Percentiles rank a stretch among this genome's conserved stretches.
Conservation (phyloP, 2,888 invertebrate species). For the Ormyrus pomaceus region DNA sequence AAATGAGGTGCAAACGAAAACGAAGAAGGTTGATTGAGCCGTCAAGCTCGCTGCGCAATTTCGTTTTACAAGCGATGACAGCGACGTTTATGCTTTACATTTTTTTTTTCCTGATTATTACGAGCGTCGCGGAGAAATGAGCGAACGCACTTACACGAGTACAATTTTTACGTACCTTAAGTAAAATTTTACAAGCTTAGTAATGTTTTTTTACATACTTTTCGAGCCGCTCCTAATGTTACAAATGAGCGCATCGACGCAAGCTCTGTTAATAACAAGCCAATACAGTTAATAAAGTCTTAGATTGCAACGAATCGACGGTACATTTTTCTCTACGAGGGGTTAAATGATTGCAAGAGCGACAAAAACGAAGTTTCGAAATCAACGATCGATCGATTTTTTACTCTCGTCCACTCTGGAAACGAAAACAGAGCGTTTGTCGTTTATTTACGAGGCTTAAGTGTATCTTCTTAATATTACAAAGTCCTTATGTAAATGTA, state of each 20-base stretch:
- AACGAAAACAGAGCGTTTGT: not conserved
- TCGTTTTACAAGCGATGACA: not conserved
- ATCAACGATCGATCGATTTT: not conserved
- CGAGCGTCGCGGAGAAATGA: not conserved
- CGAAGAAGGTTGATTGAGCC: not conserved
- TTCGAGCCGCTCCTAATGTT: constrained; percentile 13
- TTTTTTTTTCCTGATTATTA: not conserved
- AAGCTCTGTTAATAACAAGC: constrained; percentile 19
- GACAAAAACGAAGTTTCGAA: not conserved
- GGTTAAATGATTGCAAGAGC: not conserved
- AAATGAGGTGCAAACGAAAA: not conserved
- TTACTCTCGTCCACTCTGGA: not conserved
- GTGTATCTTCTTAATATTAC: constrained; percentile 27
- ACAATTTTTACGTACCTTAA: constrained; percentile 10
- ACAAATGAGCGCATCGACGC: constrained; percentile 13
- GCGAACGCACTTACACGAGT: constrained; percentile 17
- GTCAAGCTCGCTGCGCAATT: not conserved
- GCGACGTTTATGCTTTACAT: not conserved
- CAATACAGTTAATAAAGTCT: constrained; percentile 9
- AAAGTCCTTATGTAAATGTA: constrained; percentile 32
- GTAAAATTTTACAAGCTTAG: constrained; percentile 37
- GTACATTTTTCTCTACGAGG: not conserved
- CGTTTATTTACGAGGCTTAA: constrained; percentile 31
- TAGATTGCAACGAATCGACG: constrained; percentile 4
- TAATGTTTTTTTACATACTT: not conserved